These are phyloP conservation scores for Quadroppia sp. DNA, from an alignment of 2,888 invertebrate genomes.

Conservation along the genomic window DNA sequence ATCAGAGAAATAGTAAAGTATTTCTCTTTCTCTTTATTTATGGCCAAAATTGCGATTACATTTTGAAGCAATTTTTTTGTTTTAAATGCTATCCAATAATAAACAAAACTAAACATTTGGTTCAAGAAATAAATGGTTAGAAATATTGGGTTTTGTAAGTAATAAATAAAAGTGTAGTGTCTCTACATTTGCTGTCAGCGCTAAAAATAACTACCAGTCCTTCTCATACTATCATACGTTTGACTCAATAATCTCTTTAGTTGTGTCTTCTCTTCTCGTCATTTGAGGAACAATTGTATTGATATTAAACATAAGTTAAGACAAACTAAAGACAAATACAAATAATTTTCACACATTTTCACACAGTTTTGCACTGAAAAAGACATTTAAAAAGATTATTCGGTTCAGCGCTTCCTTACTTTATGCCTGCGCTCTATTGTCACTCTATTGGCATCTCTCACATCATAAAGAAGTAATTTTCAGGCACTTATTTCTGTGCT, in stretches of 20 bases:
- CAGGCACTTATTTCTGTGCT: not conserved
- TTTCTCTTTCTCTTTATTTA: not conserved
- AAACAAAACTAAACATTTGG: not conserved
- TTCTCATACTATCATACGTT: not conserved
- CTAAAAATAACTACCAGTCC: not conserved
- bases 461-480: not conserved
- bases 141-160: not conserved
- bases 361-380: not conserved
- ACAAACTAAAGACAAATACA: not conserved
- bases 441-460: not conserved
- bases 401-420: not conserved
- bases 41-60: not conserved
- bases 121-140: not conserved
- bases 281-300: not conserved
- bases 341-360: not conserved
- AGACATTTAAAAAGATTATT: conserved; percentile 4
- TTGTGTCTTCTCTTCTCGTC: not conserved
- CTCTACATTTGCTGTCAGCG: not conserved
- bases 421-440: not conserved
- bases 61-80: not conserved
- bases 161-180: not conserved
- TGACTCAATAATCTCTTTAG: not conserved
- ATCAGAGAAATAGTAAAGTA: not conserved
- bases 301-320: not conserved
- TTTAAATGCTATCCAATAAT: conserved; percentile 1